Conservation (phyloP, 2,797 vertebrate genomes). For the Phylloscopus collybita region DNA sequence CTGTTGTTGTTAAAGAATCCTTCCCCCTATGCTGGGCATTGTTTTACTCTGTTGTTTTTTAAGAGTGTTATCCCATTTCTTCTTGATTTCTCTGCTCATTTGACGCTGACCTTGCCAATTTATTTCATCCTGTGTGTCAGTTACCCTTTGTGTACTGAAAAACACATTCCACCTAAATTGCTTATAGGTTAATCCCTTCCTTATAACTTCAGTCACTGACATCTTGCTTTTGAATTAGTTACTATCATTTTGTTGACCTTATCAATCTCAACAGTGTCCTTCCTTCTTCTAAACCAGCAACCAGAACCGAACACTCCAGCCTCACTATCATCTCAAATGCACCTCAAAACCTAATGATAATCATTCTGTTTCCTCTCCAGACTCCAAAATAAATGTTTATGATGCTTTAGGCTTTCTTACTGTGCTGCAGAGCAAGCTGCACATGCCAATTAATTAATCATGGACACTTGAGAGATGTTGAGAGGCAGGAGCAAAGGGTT, state of each 20-base stretch:
- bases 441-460: constrained; percentile 17
- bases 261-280: constrained; percentile 73
- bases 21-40: not conserved
- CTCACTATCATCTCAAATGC: constrained; percentile 22
- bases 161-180: constrained; percentile 66
- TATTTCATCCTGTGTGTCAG: constrained; percentile 58
- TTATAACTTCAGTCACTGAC: constrained; percentile 69
- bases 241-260: constrained; percentile 77
- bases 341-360: constrained; percentile 17
- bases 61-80: not conserved
- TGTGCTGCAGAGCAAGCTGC: not conserved
- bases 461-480: not conserved
- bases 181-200: constrained; percentile 70
- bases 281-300: constrained; percentile 52
- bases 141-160: constrained; percentile 45
- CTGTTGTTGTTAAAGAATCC: not conserved
- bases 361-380: constrained; percentile 13
- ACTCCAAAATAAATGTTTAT: not conserved
- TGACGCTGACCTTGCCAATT: constrained; percentile 69
- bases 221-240: constrained; percentile 76
- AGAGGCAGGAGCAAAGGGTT: not conserved
- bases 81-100: not conserved
- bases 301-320: constrained; percentile 26
- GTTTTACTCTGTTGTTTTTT: not conserved
- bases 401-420: not conserved